Evolutionary conservation across 2,113 vertebrate genomes (phyloP).

Genomic region (Lasiurus borealis): DNA sequence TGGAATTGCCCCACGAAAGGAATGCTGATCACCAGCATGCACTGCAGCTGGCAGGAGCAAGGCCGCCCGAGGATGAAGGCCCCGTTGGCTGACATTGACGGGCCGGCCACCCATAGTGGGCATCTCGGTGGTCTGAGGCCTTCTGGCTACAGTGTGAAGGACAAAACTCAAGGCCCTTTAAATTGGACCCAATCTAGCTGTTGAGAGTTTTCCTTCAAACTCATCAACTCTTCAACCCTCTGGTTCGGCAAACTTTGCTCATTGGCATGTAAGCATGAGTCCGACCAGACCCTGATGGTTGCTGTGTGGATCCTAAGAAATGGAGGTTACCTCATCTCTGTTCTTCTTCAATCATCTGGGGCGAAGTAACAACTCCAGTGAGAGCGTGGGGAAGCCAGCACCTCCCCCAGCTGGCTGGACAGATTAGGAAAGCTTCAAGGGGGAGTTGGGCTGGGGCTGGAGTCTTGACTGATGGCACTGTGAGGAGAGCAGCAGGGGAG

Average conservation of each 20-base stretch:
- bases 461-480: background rate
- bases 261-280: background rate
- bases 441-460: too few relatives aligned
- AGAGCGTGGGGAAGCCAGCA: background rate
- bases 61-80: background rate
- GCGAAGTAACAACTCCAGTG: background rate
- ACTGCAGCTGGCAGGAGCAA: background rate
- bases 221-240: background rate
- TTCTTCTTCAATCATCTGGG: background rate
- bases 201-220: background rate
- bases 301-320: background rate
- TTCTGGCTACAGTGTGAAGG: background rate
- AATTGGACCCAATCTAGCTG: background rate
- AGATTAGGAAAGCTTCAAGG: background rate
- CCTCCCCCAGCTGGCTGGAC: background rate
- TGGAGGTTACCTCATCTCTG: background rate
- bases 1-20: background rate
- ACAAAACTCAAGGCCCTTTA: background rate
- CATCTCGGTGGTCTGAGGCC: background rate
- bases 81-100: background rate
- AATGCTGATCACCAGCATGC: background rate
- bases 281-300: background rate
- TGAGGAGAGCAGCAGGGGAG: background rate
- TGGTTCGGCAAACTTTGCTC: slow-evolving; percentile 7
- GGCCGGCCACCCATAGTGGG: background rate